A percentile compares a stretch with the other conserved stretches of the same genome.
These are phyloP conservation scores for Lasius platythorax DNA, from an alignment of 2,888 invertebrate species.

Conservation along the genomic window DNA sequence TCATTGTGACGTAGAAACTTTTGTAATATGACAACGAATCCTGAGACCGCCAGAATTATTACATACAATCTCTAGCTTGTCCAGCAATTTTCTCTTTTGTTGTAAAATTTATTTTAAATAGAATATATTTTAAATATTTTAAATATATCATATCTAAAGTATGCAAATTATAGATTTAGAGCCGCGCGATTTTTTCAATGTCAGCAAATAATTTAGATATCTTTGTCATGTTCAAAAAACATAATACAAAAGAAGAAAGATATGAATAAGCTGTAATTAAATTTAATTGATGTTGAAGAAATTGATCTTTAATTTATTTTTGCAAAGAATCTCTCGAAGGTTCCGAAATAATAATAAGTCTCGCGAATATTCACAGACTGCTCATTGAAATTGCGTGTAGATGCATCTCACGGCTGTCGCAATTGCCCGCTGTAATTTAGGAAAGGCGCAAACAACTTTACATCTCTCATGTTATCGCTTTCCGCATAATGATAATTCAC, in stretches of 20 bases:
- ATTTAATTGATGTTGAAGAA: neutral
- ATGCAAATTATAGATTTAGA: neutral
- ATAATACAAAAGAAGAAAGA: neutral
- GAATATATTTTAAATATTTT: neutral
- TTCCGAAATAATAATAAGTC: neutral
- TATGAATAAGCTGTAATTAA: neutral
- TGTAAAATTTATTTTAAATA: neutral
- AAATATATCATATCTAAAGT: neutral
- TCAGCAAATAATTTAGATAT: neutral
- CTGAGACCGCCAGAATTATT: neutral
- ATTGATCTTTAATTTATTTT: neutral
- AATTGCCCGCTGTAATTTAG: slow-evolving; percentile 13
- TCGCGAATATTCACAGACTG: neutral
- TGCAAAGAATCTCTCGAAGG: neutral
- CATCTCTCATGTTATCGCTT: neutral
- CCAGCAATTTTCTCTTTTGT: neutral
- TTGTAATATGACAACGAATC: neutral
- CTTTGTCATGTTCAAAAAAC: neutral
- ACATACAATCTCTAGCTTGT: neutral
- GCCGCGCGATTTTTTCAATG: neutral
- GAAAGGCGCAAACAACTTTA: slow-evolving; percentile 14
- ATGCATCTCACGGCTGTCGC: neutral
- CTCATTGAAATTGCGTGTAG: neutral
- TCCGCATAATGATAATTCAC: neutral
- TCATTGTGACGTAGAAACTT: neutral